Conservation (phyloP, 2,888 invertebrate genomes). For the Mystacides longicornis region DNA sequence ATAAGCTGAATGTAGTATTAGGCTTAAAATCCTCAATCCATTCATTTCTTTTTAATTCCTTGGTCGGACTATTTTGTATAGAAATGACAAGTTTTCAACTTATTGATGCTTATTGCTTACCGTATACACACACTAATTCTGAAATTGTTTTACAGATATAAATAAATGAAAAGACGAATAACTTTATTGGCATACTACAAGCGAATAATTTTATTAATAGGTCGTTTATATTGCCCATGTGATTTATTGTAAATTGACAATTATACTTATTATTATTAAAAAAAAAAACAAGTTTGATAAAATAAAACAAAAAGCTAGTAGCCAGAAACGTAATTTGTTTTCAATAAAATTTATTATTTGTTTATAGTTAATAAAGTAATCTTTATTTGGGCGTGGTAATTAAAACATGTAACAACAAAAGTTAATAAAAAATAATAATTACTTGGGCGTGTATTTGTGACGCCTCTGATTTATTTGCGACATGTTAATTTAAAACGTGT, state of each 20-base stretch:
- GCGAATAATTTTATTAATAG: no score
- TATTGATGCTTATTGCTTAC: no score
- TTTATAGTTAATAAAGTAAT: constrained; percentile 13
- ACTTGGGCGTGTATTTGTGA: constrained; percentile 8
- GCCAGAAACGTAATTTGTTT: constrained; percentile 15
- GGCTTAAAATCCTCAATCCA: no score
- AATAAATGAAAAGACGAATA: no score
- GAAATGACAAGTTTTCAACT: no score
- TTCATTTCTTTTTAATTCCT: no score
- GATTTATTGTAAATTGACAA: not conserved
- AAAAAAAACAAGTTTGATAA: not conserved
- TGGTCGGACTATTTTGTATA: no score
- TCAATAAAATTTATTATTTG: constrained; percentile 11
- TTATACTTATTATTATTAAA: not conserved
- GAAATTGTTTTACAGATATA: no score
- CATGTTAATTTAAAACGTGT: constrained; percentile 7
- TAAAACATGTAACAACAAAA: constrained; percentile 3
- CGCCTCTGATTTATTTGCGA: constrained; percentile 17
- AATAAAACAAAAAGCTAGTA: constrained; percentile 7
- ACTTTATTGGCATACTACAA: no score
- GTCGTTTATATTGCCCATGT: not conserved
- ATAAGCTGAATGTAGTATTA: no score
- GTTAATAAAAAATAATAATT: constrained; percentile 16
- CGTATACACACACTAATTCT: no score
- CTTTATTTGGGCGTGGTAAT: constrained; percentile 6